Evolutionary conservation across 2,888 invertebrate genomes (phyloP).

Genomic region (Melinopterus prodromus): DNA sequence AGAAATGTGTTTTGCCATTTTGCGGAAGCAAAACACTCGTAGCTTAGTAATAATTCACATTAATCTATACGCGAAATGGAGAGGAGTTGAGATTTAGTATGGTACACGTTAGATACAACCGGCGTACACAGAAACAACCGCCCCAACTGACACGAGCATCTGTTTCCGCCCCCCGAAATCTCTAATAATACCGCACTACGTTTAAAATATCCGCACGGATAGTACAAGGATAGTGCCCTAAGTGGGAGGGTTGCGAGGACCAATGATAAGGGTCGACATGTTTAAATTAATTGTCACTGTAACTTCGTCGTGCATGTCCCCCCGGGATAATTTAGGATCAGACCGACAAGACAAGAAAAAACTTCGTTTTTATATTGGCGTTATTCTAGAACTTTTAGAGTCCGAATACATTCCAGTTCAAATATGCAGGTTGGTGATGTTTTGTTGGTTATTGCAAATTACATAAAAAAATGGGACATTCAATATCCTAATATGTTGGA

Average conservation of each 20-base stretch:
- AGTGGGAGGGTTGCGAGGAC: slow-evolving; percentile 20
- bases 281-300: slow-evolving; percentile 35
- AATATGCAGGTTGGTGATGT: too few relatives aligned
- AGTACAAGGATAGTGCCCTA: slow-evolving; percentile 9
- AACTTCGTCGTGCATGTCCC: slow-evolving; percentile 24
- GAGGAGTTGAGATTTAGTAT: not conserved
- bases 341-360: not conserved
- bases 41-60: not conserved
- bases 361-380: not conserved
- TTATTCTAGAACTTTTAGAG: not conserved
- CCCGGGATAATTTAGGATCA: slow-evolving; percentile 8
- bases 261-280: slow-evolving; percentile 34
- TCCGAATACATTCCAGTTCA: not conserved
- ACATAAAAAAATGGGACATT: too few relatives aligned
- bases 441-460: too few relatives aligned
- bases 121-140: not conserved
- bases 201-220: slow-evolving; percentile 16
- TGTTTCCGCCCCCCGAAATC: slow-evolving; percentile 16
- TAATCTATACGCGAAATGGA: not conserved
- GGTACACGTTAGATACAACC: not conserved
- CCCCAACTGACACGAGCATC: slow-evolving; percentile 18
- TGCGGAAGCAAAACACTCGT: not conserved
- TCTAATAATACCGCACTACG: slow-evolving; percentile 19
- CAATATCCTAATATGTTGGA: too few relatives aligned
- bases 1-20: not conserved